Conservation (phyloP, 2,888 invertebrate genomes). For the Trissonchulus sp. region DNA sequence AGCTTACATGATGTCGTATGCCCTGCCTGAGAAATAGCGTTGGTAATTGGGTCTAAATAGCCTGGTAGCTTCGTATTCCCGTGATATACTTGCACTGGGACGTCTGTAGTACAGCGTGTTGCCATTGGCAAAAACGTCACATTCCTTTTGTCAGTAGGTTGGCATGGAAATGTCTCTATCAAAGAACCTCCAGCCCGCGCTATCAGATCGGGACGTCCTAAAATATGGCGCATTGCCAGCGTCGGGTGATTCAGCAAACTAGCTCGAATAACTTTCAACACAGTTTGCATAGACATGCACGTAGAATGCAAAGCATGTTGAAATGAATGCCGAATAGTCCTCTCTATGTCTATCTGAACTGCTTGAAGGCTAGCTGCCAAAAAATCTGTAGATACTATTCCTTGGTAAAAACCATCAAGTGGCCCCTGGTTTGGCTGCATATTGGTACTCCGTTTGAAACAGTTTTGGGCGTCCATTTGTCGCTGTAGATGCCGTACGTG, state of each 20-base stretch:
- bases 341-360: neutral
- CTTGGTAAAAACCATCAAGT: no score
- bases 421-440: no score
- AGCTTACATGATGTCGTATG: neutral
- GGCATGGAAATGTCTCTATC: neutral
- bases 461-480: no score
- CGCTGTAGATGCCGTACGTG: no score
- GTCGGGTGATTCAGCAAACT: neutral
- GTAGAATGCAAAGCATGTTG: neutral
- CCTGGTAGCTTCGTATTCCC: neutral
- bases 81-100: neutral
- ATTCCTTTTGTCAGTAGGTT: no score
- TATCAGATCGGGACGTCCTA: neutral
- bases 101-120: neutral
- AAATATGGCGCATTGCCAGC: neutral
- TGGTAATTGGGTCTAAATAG: slow-evolving; percentile 5
- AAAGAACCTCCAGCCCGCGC: neutral
- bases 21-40: neutral
- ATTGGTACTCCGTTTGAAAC: no score
- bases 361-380: neutral
- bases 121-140: neutral
- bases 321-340: slow-evolving; percentile 1
- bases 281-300: neutral
- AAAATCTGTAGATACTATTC: neutral
- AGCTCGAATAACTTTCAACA: neutral